Base-by-base conservation (phyloP, 2,113 vertebrate genomes). In the Anser brachyrhynchus region DNA sequence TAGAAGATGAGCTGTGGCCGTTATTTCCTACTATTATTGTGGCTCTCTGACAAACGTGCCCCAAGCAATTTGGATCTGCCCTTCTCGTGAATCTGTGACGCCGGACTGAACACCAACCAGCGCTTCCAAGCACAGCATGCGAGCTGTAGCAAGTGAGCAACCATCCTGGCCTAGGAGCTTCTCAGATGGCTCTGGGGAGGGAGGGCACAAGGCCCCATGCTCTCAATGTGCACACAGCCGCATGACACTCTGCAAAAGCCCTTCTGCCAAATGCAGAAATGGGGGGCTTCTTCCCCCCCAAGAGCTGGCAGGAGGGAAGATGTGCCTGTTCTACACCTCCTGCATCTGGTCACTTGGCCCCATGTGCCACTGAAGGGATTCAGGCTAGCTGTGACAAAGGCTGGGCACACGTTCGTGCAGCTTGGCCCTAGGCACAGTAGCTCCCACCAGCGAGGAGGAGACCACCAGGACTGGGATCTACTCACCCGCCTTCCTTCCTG, bases 81-180 rank as follows among this genome's bases (percentile, higher is more conserved):
- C 46, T 64, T 46, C 26, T 11, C 13, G 59, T 9, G 73, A 74
- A 71, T 46, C 55, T 33, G 65, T 43, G 39, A 67, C 35, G 61
- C 52, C 46, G 69, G 59, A 59, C 59, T 71, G 44, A 44, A 70
- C 16, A 17, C 1, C 2, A 62, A 90, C 7, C 41, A 69, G 44
- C 15, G 61, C 73, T 59, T 85, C 54, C 83, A 90, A 73, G 70
- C 19, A 54, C 35, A 72, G 84, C 20, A 20, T 2, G 10, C 5
- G 20, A 65, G 14, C 72, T 79, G 5, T 1, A 82, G 46, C 18
- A 71, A 67, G 18, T 0, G 2, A 88, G n/a, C 0, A 0, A 54
- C 13, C 12, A 79, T 67, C 52, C 43, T 64, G 49, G 89, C 55
- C 89, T 55, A 39, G 80, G 90, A 81, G 22, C n/a, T 89, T 81